phyloP scores from a whole-genome alignment of 2,888 invertebrate species.

The Himalopsyche japonica region DNA sequence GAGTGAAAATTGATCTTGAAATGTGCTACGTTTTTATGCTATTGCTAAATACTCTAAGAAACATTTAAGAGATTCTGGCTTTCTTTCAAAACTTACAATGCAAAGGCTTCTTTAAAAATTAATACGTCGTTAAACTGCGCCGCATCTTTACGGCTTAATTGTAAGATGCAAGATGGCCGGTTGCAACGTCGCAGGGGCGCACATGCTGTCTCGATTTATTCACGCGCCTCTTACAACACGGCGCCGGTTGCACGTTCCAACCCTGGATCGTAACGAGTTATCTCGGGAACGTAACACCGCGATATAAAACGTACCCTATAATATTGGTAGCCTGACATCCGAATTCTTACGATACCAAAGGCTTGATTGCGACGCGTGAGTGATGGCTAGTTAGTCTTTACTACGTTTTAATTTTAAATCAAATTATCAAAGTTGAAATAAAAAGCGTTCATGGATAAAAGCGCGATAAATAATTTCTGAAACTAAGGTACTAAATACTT shows the following conservation, averaged over 20 bases:
- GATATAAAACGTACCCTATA: conserved; percentile 7
- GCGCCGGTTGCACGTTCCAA: not conserved
- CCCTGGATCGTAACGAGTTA: conserved; percentile 10
- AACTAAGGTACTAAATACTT: too few relatives aligned
- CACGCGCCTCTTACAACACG: not conserved
- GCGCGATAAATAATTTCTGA: too few relatives aligned
- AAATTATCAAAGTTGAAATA: too few relatives aligned
- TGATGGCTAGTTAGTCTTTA: too few relatives aligned
- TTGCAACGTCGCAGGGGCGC: not conserved
- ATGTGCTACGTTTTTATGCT: too few relatives aligned
- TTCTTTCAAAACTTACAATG: too few relatives aligned
- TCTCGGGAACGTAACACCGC: not conserved
- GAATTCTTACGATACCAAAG: not conserved
- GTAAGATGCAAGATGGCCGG: not conserved
- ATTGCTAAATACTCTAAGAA: too few relatives aligned
- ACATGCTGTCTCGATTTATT: not conserved
- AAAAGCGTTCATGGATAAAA: too few relatives aligned
- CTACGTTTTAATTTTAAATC: too few relatives aligned
- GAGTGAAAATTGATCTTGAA: too few relatives aligned
- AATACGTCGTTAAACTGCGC: not conserved
- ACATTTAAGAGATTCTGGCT: too few relatives aligned
- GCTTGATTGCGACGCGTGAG: not conserved
- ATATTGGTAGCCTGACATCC: conserved; percentile 1
- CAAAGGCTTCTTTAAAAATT: not conserved
- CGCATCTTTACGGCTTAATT: not conserved